Conservation (phyloP, 2,113 vertebrate species). For the Colius striatus region DNA sequence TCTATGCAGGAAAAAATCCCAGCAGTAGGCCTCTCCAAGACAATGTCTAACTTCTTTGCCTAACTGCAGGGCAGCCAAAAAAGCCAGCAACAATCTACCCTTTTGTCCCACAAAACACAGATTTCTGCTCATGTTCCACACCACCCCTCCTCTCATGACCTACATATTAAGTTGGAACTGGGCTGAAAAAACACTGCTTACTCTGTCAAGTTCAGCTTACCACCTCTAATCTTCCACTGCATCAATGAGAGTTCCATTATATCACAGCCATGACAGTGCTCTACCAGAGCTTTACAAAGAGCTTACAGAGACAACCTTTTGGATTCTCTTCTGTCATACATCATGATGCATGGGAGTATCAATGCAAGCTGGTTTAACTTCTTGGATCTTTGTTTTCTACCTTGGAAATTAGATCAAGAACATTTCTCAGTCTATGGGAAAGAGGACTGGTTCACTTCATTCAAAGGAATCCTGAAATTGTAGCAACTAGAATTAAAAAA, state of each 20-base stretch:
- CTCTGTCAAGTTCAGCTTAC: neutral
- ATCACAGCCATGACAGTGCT: neutral
- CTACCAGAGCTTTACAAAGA: neutral
- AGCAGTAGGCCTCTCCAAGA: conserved; percentile 32
- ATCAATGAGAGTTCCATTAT: neutral
- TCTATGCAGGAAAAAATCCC: conserved; percentile 40
- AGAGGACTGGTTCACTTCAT: neutral
- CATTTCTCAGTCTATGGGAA: neutral
- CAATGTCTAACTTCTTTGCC: conserved; percentile 4
- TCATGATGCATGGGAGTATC: neutral
- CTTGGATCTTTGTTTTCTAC: neutral
- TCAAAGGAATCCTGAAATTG: neutral
- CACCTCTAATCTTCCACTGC: neutral
- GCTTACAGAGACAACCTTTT: neutral
- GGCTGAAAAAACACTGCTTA: neutral
- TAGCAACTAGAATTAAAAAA: neutral
- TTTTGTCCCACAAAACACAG: neutral
- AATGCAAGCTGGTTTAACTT: neutral
- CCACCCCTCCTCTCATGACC: neutral
- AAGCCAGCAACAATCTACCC: neutral
- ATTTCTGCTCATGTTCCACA: neutral
- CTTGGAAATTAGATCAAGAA: neutral
- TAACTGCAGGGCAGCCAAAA: neutral
- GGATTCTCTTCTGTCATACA: neutral
- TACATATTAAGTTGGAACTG: neutral